Evolutionary conservation across 92 coral and sea anemone species (phyloP).

Genomic region (Isaurus tuberculatus): DNA sequence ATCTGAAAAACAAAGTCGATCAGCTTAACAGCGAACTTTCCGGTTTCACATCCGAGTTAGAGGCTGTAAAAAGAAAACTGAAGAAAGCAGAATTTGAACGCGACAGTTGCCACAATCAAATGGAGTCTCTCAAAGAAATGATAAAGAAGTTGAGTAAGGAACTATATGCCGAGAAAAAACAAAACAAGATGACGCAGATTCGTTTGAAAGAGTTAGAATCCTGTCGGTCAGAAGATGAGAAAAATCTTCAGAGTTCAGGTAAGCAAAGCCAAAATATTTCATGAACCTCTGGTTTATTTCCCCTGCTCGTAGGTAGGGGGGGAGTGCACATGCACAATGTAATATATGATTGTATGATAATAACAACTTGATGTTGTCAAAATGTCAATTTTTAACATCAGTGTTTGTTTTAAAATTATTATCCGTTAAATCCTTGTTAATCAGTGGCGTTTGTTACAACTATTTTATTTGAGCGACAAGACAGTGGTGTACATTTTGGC

Average conservation of each 20-base stretch:
- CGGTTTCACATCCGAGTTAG: conserved; percentile 65
- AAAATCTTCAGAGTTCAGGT: conserved; percentile 13
- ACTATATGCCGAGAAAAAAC: conserved; percentile 79
- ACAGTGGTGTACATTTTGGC: too few species aligned
- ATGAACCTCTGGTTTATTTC: too few species aligned
- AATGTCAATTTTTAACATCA: too few species aligned
- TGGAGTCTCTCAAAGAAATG: conserved; percentile 77
- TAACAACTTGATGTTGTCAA: too few species aligned
- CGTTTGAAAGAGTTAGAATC: conserved; percentile 30
- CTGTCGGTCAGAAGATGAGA: background rate
- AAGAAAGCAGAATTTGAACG: conserved; percentile 91
- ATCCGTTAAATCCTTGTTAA: too few species aligned
- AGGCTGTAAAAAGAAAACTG: conserved; percentile 72
- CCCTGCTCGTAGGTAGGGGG: background rate
- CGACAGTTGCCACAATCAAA: conserved; percentile 83
- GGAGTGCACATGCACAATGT: too few species aligned
- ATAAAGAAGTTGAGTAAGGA: conserved; percentile 80
- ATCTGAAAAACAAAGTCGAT: conserved; percentile 54
- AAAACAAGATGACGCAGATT: conserved; percentile 53
- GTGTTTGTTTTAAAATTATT: too few species aligned
- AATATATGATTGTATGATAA: too few species aligned
- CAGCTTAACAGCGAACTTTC: conserved; percentile 65
- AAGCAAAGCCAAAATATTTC: background rate
- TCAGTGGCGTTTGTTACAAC: too few species aligned
- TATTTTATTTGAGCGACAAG: too few species aligned